These are phyloP conservation scores for Alsophila aescularia DNA, from an alignment of 2,888 invertebrate species.

Conservation along the genomic window DNA sequence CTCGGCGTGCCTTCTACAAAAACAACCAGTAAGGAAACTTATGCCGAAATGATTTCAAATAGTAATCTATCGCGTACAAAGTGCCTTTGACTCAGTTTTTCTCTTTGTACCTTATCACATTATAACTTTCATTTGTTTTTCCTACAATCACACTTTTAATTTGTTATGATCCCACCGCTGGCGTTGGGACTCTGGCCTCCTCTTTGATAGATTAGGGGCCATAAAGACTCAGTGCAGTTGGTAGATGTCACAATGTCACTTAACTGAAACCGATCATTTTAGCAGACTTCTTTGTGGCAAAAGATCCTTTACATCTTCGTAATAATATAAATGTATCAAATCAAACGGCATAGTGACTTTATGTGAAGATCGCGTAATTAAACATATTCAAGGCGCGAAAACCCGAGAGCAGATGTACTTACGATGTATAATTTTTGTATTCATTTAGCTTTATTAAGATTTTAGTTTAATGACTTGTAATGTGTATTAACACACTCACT, in stretches of 20 bases:
- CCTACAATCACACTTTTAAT: too few relatives aligned
- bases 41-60: neutral
- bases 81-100: neutral
- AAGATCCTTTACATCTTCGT: neutral
- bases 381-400: slow-evolving; percentile 22
- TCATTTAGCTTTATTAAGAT: slow-evolving; percentile 73
- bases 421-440: slow-evolving; percentile 63
- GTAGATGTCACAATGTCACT: too few relatives aligned
- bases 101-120: neutral
- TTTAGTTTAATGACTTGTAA: slow-evolving; percentile 57
- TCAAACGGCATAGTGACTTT: neutral
- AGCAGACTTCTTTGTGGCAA: neutral
- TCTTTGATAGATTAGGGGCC: too few relatives aligned
- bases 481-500: slow-evolving; percentile 84
- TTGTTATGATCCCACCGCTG: too few relatives aligned
- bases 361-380: neutral
- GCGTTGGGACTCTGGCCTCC: too few relatives aligned
- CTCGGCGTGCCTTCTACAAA: slow-evolving; percentile 53
- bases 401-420: slow-evolving; percentile 24
- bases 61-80: neutral
- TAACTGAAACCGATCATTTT: neutral
- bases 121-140: too few relatives aligned
- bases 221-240: too few relatives aligned
- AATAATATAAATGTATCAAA: neutral
- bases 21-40: slow-evolving; percentile 18